A percentile compares a stretch with the other conserved stretches of the same genome.
Evolutionary conservation across 2,797 vertebrate genomes (phyloP).

Genomic region (Rallus crepitans): DNA sequence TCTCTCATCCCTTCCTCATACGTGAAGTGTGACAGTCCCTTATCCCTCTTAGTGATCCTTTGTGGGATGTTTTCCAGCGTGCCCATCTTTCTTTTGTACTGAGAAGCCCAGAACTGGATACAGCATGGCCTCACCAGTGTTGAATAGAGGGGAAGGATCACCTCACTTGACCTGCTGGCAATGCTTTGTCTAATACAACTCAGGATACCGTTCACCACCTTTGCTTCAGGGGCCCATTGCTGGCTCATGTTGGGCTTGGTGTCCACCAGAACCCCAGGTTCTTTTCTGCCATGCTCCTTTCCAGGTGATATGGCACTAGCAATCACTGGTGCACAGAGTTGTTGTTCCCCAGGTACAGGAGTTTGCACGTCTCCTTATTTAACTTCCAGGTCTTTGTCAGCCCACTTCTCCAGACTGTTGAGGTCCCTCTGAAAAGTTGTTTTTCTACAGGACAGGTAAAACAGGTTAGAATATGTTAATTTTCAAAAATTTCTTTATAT

Average conservation of each 20-base stretch:
- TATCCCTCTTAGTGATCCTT: background rate
- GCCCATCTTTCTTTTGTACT: background rate
- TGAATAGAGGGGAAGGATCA: background rate
- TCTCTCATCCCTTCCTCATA: background rate
- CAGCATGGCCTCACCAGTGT: background rate
- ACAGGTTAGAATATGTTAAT: background rate
- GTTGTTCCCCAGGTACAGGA: background rate
- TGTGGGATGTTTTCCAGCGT: background rate
- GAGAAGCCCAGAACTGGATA: background rate
- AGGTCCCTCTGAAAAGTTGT: background rate
- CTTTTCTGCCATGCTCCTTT: background rate
- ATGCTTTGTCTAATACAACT: background rate
- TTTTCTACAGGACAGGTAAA: background rate
- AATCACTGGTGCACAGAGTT: background rate
- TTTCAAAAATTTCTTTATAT: background rate
- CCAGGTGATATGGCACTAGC: background rate
- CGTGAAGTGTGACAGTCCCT: accelerated
- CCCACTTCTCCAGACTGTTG: background rate
- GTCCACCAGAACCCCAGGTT: background rate
- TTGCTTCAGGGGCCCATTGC: background rate
- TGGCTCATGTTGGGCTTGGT: background rate
- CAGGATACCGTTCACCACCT: background rate
- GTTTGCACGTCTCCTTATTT: background rate
- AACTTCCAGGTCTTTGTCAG: background rate
- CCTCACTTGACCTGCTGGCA: background rate